Base-by-base conservation (phyloP, 2,888 invertebrate genomes). In the Exocentrus adspersus region DNA sequence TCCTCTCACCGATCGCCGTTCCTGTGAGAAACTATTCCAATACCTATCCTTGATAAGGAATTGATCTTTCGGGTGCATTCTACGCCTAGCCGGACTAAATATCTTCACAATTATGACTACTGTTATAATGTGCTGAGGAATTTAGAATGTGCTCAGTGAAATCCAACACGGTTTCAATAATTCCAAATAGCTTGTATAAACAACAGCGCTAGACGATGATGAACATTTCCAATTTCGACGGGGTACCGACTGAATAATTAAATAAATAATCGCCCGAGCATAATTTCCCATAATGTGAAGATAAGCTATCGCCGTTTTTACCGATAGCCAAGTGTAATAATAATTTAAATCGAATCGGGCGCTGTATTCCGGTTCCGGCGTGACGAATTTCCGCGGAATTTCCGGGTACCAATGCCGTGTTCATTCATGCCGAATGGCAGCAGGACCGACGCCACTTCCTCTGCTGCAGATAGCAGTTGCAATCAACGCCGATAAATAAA, bases 311-410 rank as follows among this genome's bases (percentile, higher is more conserved):
- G 32, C 14, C n/a, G 21, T 19, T 30, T 17, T 52, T 66, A n/a
- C 68, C 64, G 71, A 73, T 70, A 70, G 48, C 67, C 66, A 68
- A 66, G 64, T 73, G 75, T 75, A 73, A n/a, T n/a, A n/a, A n/a
- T n/a, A n/a, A 70, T 73, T 72, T 70, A 71, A 72, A 74, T 72
- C 73, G 65, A 64, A 60, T 69, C 60, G 66, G 65, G 75, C 75
- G 68, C 62, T 67, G 66, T 68, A 72, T 75, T 75, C 75, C 76
- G 75, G 73, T 77, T 77, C 77, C 75, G 72, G 72, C 68, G 69
- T 72, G 74, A 74, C 76, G 72, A 70, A 67, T 68, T 73, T 75
- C 76, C 75, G 70, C 74, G 68, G 72, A 69, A 71, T 74, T 75
- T 75, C 75, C 76, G 74, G 73, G 70, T 72, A 60, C 68, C 66